phyloP scores from a whole-genome alignment of 2,797 vertebrate species.

The Chaetodon trifasciatus region DNA sequence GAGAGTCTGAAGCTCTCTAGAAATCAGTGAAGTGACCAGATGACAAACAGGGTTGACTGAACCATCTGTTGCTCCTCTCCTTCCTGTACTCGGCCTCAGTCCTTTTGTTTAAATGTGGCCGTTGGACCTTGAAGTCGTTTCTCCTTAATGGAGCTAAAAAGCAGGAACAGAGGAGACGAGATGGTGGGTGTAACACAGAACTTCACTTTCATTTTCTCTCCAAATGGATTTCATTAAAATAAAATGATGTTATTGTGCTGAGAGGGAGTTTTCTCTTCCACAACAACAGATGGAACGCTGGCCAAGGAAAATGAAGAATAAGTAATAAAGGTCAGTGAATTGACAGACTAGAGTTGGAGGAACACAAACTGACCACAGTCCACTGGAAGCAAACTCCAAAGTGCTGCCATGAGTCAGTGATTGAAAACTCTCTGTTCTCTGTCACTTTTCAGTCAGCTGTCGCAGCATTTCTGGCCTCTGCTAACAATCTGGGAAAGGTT shows the following conservation, averaged over 20 bases:
- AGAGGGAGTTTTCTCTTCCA: not conserved
- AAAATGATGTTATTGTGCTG: not conserved
- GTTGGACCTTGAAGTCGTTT: constrained; percentile 11
- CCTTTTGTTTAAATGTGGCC: not conserved
- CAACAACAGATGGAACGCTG: not conserved
- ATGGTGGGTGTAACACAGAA: constrained; percentile 9
- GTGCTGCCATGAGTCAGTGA: too few relatives aligned
- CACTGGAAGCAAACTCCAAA: not conserved
- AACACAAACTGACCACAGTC: too few relatives aligned
- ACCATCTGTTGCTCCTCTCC: not conserved
- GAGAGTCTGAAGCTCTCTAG: not conserved
- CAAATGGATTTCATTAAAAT: constrained; percentile 11
- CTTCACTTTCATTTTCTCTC: constrained; percentile 18
- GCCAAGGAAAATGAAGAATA: too few relatives aligned
- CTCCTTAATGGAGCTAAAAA: constrained; percentile 5
- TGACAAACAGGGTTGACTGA: not conserved
- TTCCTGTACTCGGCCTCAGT: not conserved
- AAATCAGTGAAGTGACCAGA: not conserved
- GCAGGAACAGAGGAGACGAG: constrained; percentile 2
- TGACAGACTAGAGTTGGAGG: too few relatives aligned
- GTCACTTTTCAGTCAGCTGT: not conserved
- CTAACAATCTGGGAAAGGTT: constrained; percentile 6
- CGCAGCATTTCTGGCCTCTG: not conserved
- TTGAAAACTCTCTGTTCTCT: not conserved
- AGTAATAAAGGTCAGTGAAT: too few relatives aligned